A percentile compares a stretch with the other conserved stretches of the same genome.
Evolutionary conservation across 2,797 vertebrate genomes (phyloP).

Genomic region (Eulemur coronatus): DNA sequence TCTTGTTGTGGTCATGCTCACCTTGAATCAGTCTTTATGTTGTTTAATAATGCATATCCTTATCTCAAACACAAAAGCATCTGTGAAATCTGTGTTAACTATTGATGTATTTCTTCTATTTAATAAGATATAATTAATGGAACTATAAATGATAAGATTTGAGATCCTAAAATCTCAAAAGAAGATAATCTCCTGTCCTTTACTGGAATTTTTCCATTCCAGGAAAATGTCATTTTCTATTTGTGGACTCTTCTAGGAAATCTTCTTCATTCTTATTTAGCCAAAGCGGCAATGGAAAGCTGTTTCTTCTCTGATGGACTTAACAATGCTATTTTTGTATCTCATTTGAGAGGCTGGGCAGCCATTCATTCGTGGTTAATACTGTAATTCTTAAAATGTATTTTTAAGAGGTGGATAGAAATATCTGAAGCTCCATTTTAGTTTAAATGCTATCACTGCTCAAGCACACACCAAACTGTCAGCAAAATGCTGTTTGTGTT

Average conservation of each 20-base stretch:
- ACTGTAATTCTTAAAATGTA: slow-evolving; percentile 79
- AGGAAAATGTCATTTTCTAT: slow-evolving; percentile 65
- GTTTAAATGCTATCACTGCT: slow-evolving; percentile 79
- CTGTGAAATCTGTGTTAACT: background rate
- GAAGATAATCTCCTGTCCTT: slow-evolving; percentile 25
- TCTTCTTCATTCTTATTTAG: slow-evolving; percentile 51
- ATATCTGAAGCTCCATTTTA: slow-evolving; percentile 79
- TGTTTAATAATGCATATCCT: background rate
- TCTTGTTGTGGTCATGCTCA: background rate
- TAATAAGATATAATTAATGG: background rate
- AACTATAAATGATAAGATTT: background rate
- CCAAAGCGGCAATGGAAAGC: slow-evolving; percentile 34
- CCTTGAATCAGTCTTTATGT: background rate
- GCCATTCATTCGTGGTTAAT: slow-evolving; percentile 72
- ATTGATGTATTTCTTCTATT: background rate
- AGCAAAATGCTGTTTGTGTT: slow-evolving; percentile 80
- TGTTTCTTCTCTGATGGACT: background rate
- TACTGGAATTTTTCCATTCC: slow-evolving; percentile 39
- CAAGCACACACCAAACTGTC: slow-evolving; percentile 54
- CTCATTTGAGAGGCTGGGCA: slow-evolving; percentile 60
- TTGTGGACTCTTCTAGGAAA: slow-evolving; percentile 64
- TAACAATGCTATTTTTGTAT: slow-evolving; percentile 59
- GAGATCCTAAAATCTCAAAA: background rate
- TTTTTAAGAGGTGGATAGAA: slow-evolving; percentile 80
- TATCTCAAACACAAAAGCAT: background rate